Conservation (phyloP, 2,888 invertebrate genomes). For the Geophilus truncorum region DNA sequence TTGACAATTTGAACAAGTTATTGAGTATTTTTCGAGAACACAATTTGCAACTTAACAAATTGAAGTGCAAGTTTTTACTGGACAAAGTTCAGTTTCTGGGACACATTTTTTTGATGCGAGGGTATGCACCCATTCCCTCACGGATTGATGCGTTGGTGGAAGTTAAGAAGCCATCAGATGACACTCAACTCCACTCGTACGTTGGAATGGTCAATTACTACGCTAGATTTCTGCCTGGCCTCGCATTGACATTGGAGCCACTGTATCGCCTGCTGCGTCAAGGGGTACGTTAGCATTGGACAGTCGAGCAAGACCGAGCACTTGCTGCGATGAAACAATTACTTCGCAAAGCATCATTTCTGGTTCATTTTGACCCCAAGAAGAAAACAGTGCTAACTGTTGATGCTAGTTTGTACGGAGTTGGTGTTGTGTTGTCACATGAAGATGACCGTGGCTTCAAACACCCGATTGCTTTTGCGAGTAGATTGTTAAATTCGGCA, state of each 20-base stretch:
- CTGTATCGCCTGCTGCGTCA: slow-evolving; percentile 32
- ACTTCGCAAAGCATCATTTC: background rate
- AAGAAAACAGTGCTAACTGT: background rate
- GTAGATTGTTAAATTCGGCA: background rate
- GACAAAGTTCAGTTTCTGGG: no score
- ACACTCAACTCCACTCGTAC: slow-evolving; percentile 32
- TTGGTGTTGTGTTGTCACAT: slow-evolving; percentile 36
- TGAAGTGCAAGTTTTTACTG: background rate
- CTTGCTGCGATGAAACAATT: background rate
- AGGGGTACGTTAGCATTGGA: background rate
- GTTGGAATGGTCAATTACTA: slow-evolving; percentile 38
- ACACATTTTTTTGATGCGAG: background rate
- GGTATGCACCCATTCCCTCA: background rate
- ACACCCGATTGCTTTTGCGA: no score
- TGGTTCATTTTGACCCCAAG: slow-evolving; percentile 33
- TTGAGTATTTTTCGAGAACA: background rate
- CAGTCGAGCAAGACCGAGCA: no score
- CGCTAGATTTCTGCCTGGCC: slow-evolving; percentile 30
- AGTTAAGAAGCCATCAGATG: slow-evolving; percentile 29
- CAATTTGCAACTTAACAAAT: background rate
- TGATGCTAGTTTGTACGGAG: slow-evolving; percentile 35
- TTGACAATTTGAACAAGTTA: background rate
- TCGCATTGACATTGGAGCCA: slow-evolving; percentile 33
- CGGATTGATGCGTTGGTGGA: background rate
- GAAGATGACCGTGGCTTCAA: no score